Conservation (phyloP, 2,888 invertebrate species). For the Eupithecia centaureata region DNA sequence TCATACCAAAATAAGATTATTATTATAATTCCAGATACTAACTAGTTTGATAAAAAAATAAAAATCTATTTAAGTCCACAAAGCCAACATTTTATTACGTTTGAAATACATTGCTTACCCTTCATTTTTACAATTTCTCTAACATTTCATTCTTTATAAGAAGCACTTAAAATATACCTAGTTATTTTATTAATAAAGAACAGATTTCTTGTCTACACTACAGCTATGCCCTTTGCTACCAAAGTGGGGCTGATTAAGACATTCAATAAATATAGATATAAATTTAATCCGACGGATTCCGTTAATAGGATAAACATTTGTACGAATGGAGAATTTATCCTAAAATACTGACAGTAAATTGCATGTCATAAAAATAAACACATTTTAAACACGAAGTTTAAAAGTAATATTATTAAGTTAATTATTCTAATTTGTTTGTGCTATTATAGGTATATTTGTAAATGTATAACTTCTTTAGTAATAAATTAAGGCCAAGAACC, state of each 20-base stretch:
- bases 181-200: slow-evolving; percentile 35
- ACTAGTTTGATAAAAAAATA: slow-evolving; percentile 39
- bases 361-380: slow-evolving; percentile 27
- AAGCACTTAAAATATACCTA: slow-evolving; percentile 52
- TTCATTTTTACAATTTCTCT: slow-evolving; percentile 50
- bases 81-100: slow-evolving; percentile 68
- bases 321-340: slow-evolving; percentile 21
- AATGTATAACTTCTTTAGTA: neutral
- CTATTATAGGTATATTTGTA: slow-evolving; percentile 7
- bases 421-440: slow-evolving; percentile 26
- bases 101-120: slow-evolving; percentile 57
- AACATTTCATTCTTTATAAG: slow-evolving; percentile 57
- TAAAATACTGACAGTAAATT: slow-evolving; percentile 34
- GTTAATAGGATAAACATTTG: slow-evolving; percentile 15
- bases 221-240: slow-evolving; percentile 18
- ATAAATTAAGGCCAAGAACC: neutral
- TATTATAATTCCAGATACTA: too few relatives aligned
- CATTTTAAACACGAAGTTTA: slow-evolving; percentile 31
- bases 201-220: slow-evolving; percentile 30
- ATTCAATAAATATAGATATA: slow-evolving; percentile 25
- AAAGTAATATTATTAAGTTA: slow-evolving; percentile 27
- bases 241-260: slow-evolving; percentile 19
- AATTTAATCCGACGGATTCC: slow-evolving; percentile 17
- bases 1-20: too few relatives aligned
- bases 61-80: slow-evolving; percentile 52